These are phyloP conservation scores for Junco hyemalis DNA, from an alignment of 2,113 vertebrate species.

Conservation along the genomic window DNA sequence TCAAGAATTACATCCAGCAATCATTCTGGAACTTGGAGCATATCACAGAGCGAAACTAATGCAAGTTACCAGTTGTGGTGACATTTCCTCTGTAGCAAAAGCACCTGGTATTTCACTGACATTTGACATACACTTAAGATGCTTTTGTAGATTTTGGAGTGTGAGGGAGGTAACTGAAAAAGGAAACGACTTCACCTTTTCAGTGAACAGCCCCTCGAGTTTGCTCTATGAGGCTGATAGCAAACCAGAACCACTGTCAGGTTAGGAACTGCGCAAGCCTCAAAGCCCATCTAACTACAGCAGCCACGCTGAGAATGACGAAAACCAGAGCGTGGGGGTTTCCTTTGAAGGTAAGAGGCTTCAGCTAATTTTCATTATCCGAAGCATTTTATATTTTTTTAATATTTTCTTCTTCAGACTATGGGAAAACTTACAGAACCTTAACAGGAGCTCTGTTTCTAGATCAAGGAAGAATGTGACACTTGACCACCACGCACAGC, in stretches of 20 bases:
- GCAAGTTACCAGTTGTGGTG: not conserved
- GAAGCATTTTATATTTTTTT: not conserved
- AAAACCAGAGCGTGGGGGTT: rapidly evolving
- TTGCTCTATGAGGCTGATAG: constrained; percentile 63
- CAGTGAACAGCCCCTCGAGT: not conserved
- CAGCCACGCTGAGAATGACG: rapidly evolving
- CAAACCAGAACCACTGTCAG: constrained; percentile 53
- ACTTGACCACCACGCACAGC: not conserved
- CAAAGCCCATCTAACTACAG: not conserved
- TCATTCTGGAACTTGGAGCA: not conserved
- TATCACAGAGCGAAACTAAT: not conserved
- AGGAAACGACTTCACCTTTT: constrained; percentile 43
- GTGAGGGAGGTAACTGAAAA: constrained; percentile 24
- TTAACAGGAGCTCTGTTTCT: not conserved
- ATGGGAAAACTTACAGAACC: not conserved
- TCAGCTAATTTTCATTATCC: not conserved
- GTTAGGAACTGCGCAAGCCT: constrained; percentile 36
- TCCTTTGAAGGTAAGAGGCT: not conserved
- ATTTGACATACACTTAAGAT: rapidly evolving
- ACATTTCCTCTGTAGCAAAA: not conserved
- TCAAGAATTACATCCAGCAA: not conserved
- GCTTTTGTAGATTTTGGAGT: not conserved
- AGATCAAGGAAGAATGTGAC: not conserved
- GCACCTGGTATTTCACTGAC: not conserved
- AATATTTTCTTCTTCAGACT: not conserved